Percentiles rank a stretch among this genome's conserved stretches.
These are phyloP conservation scores for Parnassius mnemosyne DNA, from an alignment of 2,888 invertebrate species.

Conservation along the genomic window DNA sequence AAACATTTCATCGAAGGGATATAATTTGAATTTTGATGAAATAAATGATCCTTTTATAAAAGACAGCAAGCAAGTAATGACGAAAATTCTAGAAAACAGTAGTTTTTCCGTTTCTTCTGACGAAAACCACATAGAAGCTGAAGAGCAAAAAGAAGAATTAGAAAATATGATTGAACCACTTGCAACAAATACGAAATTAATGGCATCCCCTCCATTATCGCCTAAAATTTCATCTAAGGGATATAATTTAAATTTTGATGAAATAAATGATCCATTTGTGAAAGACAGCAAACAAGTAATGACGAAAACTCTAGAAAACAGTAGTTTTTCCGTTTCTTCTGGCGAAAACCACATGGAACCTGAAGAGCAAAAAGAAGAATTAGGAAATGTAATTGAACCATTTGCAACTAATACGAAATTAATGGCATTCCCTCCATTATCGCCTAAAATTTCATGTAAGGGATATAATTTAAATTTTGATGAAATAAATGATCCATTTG, in stretches of 20 bases:
- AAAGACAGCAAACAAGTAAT: conserved; percentile 60
- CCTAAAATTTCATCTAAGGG: conserved; percentile 60
- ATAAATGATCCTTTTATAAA: conserved; percentile 66
- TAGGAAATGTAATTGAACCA: conserved; percentile 8
- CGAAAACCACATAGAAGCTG: not conserved
- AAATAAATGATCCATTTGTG: conserved; percentile 65
- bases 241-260: conserved; percentile 58
- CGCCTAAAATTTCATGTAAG: conserved; percentile 58
- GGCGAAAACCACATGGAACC: not conserved
- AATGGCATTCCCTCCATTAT: conserved; percentile 43
- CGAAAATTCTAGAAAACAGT: not conserved
- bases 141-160: not conserved
- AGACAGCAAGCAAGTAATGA: conserved; percentile 47
- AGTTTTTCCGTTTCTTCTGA: not conserved
- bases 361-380: not conserved
- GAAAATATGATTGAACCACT: not conserved
- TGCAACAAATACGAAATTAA: conserved; percentile 34
- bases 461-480: conserved; percentile 60
- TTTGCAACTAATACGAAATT: conserved; percentile 36
- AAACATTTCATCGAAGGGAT: conserved; percentile 58
- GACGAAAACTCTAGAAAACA: conserved; percentile 32
- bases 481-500: conserved; percentile 66
- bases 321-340: not conserved
- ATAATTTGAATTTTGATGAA: conserved; percentile 58
- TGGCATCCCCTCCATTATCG: conserved; percentile 45